Percentiles rank a stretch among this genome's conserved stretches.
Conservation (phyloP, 2,113 vertebrate species). For the Herpailurus yagouaroundi region DNA sequence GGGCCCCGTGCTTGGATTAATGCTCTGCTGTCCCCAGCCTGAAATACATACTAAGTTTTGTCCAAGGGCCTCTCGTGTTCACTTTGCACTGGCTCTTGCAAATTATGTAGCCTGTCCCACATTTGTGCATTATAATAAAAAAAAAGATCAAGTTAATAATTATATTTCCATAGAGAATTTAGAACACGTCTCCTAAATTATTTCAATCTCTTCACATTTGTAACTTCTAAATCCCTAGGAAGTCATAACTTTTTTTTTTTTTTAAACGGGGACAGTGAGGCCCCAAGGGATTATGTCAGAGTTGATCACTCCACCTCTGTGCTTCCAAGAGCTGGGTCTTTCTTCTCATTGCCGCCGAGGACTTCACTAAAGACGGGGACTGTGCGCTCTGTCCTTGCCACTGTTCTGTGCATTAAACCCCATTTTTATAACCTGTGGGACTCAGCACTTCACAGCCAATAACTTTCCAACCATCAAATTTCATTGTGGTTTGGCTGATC, state of each 20-base stretch:
- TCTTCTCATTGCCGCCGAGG: not conserved
- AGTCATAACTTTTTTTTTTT: not conserved
- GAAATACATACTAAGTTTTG: not conserved
- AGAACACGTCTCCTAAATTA: not conserved
- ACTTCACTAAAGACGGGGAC: not conserved
- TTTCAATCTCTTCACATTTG: not conserved
- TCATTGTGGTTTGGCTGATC: not conserved
- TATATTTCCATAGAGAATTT: not conserved
- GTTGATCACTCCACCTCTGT: rapidly evolving
- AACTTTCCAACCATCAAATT: not conserved
- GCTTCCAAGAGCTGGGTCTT: rapidly evolving
- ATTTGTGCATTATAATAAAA: not conserved
- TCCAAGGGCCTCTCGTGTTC: not conserved
- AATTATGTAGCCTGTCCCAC: not conserved
- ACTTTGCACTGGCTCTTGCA: not conserved
- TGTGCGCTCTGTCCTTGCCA: not conserved
- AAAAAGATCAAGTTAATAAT: not conserved
- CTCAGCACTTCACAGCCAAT: not conserved
- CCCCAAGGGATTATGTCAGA: not conserved
- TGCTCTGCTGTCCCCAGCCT: not conserved
- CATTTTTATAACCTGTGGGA: not conserved
- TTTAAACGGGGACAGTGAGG: not conserved
- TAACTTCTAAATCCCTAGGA: not conserved
- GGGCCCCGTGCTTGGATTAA: not conserved
- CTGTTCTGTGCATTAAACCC: not conserved